Base-by-base conservation (phyloP, 2,113 vertebrate species). In the Equus przewalskii region DNA sequence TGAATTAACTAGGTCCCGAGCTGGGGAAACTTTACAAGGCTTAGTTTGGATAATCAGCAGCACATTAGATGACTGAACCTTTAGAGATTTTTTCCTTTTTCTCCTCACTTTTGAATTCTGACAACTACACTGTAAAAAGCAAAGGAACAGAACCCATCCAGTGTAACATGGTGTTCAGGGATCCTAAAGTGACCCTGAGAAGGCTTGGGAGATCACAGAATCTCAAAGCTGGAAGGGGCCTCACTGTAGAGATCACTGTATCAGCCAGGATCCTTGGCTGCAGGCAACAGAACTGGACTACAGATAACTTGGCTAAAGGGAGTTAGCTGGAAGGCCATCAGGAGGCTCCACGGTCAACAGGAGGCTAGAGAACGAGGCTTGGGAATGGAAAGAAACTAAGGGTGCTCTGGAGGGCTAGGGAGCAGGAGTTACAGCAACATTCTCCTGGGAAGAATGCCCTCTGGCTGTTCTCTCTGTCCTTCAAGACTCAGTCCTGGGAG, bases 1-100 rank as follows among this genome's bases (percentile, higher is more conserved):
- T 85, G 65, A 84, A 93, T 73, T 69, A 75, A 64, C 49, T 51
- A 83, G 30, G 44, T 54, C 83, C 62, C 33, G 89, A 92, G 84
- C 73, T 82, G 21, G 62, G 70, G 89, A 95, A 49, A 46, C 22
- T 22, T 44, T 75, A n/a, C 72, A 87, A 88, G 76, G 12, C 78
- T 84, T 67, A 51, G 75, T 76, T 75, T 60, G 51, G 69, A 65
- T 93, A 62, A 92, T 76, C 69, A 67, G 16, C 4, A 67, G 56
- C 30, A 44, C 7, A 18, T 75, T 36, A 51, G 33, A 62, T 79
- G 33, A 41, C 13, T 44, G 85, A 88, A 67, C 44, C 58, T 83
- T 87, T 30, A 49, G 80, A 54, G 79, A 95, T 19, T 41, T 56
- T 56, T 72, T 87, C 33, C 54, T 92, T 91, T 78, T 75, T 72